Conservation (phyloP, 1,140 invertebrate species). For the Cherax destructor region DNA sequence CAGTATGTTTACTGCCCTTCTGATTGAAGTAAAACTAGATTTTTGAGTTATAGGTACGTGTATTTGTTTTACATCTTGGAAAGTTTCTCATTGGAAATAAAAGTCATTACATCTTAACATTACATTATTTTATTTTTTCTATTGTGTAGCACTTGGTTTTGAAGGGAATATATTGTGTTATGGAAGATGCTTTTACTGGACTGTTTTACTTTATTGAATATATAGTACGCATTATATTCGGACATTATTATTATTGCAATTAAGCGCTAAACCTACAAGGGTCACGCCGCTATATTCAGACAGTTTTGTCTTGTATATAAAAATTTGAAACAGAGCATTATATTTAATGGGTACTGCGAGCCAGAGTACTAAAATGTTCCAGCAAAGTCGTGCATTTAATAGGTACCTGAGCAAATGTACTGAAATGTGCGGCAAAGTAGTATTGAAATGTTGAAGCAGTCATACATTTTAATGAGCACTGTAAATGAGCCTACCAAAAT, state of each 20-base stretch:
- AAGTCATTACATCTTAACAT: not conserved
- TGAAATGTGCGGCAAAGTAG: too few species aligned
- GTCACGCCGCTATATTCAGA: not conserved
- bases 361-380: too few species aligned
- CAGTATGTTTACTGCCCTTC: too few species aligned
- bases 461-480: too few species aligned
- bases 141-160: not conserved
- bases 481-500: too few species aligned
- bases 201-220: not conserved
- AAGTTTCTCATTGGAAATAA: not conserved
- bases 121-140: not conserved
- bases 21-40: too few species aligned
- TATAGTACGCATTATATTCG: not conserved
- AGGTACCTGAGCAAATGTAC: too few species aligned
- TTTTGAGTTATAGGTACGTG: too few species aligned
- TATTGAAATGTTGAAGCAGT: too few species aligned
- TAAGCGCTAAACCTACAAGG: too few species aligned
- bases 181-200: not conserved
- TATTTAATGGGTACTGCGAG: not conserved
- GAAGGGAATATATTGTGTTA: conserved; percentile 5
- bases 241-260: too few species aligned
- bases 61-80: not conserved
- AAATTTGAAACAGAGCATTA: not conserved
- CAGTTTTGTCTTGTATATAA: not conserved
- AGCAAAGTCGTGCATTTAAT: too few species aligned